These are phyloP conservation scores for Augiades crinisus DNA, from an alignment of 2,888 invertebrate genomes.

Conservation along the genomic window DNA sequence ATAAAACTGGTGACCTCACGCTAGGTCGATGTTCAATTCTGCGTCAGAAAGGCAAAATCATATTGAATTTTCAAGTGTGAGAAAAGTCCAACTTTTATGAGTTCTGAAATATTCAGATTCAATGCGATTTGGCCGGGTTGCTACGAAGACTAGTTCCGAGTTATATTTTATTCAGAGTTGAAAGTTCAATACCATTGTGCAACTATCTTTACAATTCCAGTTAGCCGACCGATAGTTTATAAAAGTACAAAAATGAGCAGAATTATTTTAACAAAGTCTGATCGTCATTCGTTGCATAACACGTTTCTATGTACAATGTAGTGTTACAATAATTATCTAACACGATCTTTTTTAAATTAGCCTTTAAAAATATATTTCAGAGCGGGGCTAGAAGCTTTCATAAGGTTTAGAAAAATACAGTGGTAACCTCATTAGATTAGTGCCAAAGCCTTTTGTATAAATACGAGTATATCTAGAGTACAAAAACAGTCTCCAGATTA, in stretches of 20 bases:
- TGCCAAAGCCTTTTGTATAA: slow-evolving; percentile 72
- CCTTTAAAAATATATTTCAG: slow-evolving; percentile 44
- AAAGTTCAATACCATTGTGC: slow-evolving; percentile 23
- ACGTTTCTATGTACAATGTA: slow-evolving; percentile 57
- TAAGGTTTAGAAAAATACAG: slow-evolving; percentile 76
- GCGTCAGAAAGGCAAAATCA: slow-evolving; percentile 11
- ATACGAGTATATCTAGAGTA: slow-evolving; percentile 72
- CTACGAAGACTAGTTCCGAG: slow-evolving; percentile 15
- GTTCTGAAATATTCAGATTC: slow-evolving; percentile 21
- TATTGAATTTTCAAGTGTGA: slow-evolving; percentile 19
- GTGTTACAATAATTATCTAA: slow-evolving; percentile 42
- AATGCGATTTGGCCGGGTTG: slow-evolving; percentile 11
- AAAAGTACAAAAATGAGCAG: slow-evolving; percentile 77
- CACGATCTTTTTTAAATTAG: slow-evolving; percentile 35
- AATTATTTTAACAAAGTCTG: slow-evolving; percentile 48
- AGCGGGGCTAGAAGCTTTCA: slow-evolving; percentile 57
- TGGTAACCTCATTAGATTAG: slow-evolving; percentile 66
- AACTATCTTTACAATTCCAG: slow-evolving; percentile 19
- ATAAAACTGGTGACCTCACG: not conserved
- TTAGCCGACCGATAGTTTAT: slow-evolving; percentile 49
- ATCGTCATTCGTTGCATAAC: slow-evolving; percentile 49
- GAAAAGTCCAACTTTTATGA: slow-evolving; percentile 21
- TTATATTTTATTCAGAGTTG: slow-evolving; percentile 21
- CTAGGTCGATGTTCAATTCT: slow-evolving; percentile 1
- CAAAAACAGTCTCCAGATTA: slow-evolving; percentile 83